Conservation (phyloP, 1,140 invertebrate genomes). For the Linepithema humile region DNA sequence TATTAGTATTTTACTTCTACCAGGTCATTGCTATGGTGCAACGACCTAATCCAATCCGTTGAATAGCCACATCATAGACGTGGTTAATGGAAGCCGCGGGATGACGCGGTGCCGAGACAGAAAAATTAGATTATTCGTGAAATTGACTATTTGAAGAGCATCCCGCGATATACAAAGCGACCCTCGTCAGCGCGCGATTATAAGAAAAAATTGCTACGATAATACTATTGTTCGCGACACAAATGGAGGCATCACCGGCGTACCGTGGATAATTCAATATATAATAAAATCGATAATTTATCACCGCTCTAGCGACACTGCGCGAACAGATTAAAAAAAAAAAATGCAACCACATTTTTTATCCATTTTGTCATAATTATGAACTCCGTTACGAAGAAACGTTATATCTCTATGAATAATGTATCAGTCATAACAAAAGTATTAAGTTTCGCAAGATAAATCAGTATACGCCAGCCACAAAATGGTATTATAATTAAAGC, state of each 20-base stretch:
- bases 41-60: constrained; percentile 26
- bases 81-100: constrained; percentile 1
- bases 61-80: constrained; percentile 32
- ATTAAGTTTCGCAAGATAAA: constrained; percentile 39
- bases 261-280: constrained; percentile 7
- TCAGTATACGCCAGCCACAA: constrained; percentile 17
- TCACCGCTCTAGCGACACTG: not conserved
- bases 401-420: constrained; percentile 50
- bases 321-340: constrained; percentile 21
- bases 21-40: constrained; percentile 6
- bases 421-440: constrained; percentile 33
- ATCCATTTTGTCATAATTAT: constrained; percentile 39
- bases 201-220: constrained; percentile 44
- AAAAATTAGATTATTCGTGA: constrained; percentile 46
- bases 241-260: constrained; percentile 31
- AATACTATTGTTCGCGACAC: constrained; percentile 30
- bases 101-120: constrained; percentile 31
- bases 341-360: constrained; percentile 28
- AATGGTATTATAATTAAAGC: constrained; percentile 7
- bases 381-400: constrained; percentile 26
- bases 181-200: constrained; percentile 35
- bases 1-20: constrained; percentile 26
- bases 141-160: constrained; percentile 49
- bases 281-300: constrained; percentile 47
- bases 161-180: constrained; percentile 38